Base-by-base conservation (phyloP, 2,888 invertebrate species). In the Tribolium freemani region DNA sequence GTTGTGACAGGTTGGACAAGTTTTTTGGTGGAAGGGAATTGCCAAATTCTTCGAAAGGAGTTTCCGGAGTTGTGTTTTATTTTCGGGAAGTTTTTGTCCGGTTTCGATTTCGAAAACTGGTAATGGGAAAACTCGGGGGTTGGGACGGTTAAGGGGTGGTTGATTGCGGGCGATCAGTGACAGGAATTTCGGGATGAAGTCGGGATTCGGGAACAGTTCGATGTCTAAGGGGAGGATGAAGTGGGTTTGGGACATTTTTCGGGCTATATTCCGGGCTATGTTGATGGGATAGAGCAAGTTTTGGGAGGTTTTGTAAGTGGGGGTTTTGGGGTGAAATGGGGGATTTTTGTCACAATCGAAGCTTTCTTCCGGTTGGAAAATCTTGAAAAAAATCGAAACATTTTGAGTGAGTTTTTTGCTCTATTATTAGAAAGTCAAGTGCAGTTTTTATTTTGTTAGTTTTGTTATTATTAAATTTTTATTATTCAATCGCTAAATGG, bases 201-300 rank as follows among this genome's bases (percentile, higher is more conserved):
- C 72, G 20, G 73, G 77, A 0, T 81, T 79, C 0, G 84, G 83
- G 71, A 82, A 84, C 9, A 84, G 72, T 70, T 84, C 84, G 44
- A 84, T 83, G 68, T 84, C 84, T 0, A 81, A 81, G 3, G 84
- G 81, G 45, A 84, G 81, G 20, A 84, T 77, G 53, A 83, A 84
- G 68, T 84, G 77, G 0, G 84, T 84, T 70, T 78, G 79, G 4
- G 82, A 80, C 5, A 78, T 74, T 58, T 80, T 46, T 76, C 82
- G 80, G 2, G 84, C 84, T 16, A 83, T 71, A 53, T 84, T 84
- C 60, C 84, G 76, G 0, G 82, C 84, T 3, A 82, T 79, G 51
- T 84, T 84, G 16, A 84, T 84, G 2, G 84, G 84, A 71, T 83
- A 84, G 0, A 79, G 71, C 5, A 84, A 75, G n/a, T 76, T 77